Evolutionary conservation across 2,113 vertebrate genomes (phyloP), one percentile per base, ranked within the genome.

Genomic region (Urocitellus parryii): DNA sequence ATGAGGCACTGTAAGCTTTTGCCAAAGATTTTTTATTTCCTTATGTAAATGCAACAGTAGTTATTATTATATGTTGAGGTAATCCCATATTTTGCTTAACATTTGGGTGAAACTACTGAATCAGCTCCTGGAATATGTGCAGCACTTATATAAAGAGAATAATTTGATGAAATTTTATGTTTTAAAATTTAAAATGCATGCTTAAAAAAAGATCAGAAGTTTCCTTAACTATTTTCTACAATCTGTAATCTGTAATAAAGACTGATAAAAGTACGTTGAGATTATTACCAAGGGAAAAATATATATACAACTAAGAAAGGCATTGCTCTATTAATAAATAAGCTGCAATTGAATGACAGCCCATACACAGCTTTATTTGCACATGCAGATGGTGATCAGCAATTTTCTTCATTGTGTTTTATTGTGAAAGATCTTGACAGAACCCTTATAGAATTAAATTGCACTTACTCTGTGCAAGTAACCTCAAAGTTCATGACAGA

Each of bases 201-300:
- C 20, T 76, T 56, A 53, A 81, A 93, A 51, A 84, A 42, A 84
- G 13, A 90, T 56, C 45, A 24, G 4, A 80, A 10, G 5, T 73
- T 34, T 85, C 24, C 16, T 58, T 86, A 84, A 32, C 9, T 76
- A 85, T 94, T 95, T 91, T 93, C 56, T 70, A 4, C 86, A 78
- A 65, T 79, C 16, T 90, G 8, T 29, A 53, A 56, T 39, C 17
- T 39, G 10, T 39, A 61, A 91, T 63, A 86, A 70, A 58, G 22
- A 42, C 29, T 34, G 7, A 25, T 67, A 92, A 90, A 42, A 1
- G 27, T 48, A 32, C 27, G 1, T 17, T 53, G 45, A 32, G 1
- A 61, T 78, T n/a, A 91, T 61, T 58, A 45, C 14, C 39, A 22
- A 87, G 22, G 32, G 42, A 83, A 70, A 10, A 70, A 8, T n/a